Evolutionary conservation across 2,888 invertebrate genomes (phyloP), one percentile per base, ranked within the genome.

Genomic region (Leucophora obtusa): DNA sequence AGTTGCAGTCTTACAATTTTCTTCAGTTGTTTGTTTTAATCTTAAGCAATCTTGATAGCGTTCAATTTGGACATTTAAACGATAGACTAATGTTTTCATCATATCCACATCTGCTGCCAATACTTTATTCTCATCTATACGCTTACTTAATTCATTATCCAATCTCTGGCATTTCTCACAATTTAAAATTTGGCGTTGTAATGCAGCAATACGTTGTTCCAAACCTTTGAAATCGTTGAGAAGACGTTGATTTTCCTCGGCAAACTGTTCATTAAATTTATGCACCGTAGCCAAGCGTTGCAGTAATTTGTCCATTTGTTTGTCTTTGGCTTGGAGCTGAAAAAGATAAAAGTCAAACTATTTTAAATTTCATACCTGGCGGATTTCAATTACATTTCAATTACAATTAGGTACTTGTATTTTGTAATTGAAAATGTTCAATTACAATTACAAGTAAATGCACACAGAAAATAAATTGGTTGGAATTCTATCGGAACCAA

Each of bases 61-160:
- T 79, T 95, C 95, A 24, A 96, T 90, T 85, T 96, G 95, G 0
- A 94, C 93, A 87, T 96, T 96, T 24, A 96, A 87, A 68, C 95
- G 94, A 85, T 95, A 96, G 6, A 96, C 92, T 0, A 96, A 93
- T 83, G 94, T 95, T 89, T 96, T 96, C 77, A 96, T 89, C 87
- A 96, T 94, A 60, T 92, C 91, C 87, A 95, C 91, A 85, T 96
- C 96, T 83, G 93, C 93, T 60, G 91, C 91, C 1, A 94, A 88
- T 33, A 93, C 91, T 10, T 89, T 86, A 86, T 94, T 94, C 43
- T 92, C 92, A 0, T 91, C 91, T 2, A 78, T n/a, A 15, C 84
- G 59, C 0, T 68, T 72, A 33, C 43, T 68, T 28, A 87, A 83
- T 24, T 89, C 84, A 58, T 79, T 73, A 9, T 71, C 75, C 14